A percentile compares a stretch with the other conserved stretches of the same genome.
These are phyloP conservation scores for Allygus modestus DNA, from an alignment of 2,888 invertebrate species.

Conservation along the genomic window DNA sequence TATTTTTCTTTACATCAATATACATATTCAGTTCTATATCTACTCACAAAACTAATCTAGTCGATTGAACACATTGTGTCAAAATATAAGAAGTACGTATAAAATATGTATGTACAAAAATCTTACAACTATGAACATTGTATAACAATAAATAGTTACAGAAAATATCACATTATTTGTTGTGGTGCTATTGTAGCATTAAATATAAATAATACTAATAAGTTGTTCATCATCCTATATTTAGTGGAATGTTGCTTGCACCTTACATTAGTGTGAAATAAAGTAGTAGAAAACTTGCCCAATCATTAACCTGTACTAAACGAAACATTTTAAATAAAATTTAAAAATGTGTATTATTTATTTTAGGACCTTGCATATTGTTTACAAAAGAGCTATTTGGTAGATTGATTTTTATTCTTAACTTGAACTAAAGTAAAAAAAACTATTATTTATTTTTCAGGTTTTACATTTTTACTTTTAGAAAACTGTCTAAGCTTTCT, in stretches of 20 bases:
- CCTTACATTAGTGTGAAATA: not conserved
- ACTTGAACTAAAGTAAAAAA: too few species aligned
- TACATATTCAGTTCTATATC: not conserved
- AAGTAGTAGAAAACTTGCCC: not conserved
- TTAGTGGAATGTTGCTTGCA: conserved; percentile 30
- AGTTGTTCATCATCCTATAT: not conserved
- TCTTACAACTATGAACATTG: not conserved
- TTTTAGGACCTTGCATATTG: too few species aligned
- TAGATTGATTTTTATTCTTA: too few species aligned
- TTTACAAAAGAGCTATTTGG: too few species aligned
- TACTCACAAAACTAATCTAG: conserved; percentile 1
- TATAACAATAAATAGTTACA: conserved; percentile 50
- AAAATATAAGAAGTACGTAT: conserved; percentile 23
- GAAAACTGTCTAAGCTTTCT: too few species aligned
- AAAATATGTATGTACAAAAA: conserved; percentile 12
- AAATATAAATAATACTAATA: not conserved
- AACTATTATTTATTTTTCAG: too few species aligned
- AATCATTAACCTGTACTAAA: too few species aligned
- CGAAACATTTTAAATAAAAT: too few species aligned
- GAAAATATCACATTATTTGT: conserved; percentile 39
- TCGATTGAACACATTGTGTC: conserved; percentile 34
- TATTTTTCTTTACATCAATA: not conserved
- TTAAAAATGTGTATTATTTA: too few species aligned
- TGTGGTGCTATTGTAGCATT: conserved; percentile 34
- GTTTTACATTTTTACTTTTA: too few species aligned